A percentile compares a stretch with the other conserved stretches of the same genome.
Conservation (phyloP, 2,113 vertebrate genomes). For the Alethe castanea region DNA sequence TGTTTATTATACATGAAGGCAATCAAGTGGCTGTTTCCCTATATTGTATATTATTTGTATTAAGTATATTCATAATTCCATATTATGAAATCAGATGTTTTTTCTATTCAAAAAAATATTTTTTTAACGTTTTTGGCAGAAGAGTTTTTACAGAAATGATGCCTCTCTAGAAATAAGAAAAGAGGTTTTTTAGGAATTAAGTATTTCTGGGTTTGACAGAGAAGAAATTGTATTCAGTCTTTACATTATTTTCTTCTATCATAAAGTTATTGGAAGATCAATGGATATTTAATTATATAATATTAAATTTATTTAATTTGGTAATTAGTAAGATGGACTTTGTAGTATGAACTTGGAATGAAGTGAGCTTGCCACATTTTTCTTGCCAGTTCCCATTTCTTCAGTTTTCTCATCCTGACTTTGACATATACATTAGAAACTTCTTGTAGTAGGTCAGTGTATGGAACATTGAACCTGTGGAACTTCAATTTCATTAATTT, state of each 20-base stretch:
- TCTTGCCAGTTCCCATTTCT: background rate
- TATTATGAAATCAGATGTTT: background rate
- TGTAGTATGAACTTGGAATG: background rate
- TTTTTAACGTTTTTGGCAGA: background rate
- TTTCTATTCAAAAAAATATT: background rate
- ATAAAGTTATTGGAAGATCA: background rate
- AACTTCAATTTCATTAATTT: background rate
- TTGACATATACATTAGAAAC: background rate
- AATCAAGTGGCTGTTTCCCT: background rate
- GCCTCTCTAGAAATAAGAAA: background rate
- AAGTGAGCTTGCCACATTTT: background rate
- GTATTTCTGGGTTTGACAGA: background rate
- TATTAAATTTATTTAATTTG: background rate
- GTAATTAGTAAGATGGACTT: background rate
- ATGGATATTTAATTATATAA: background rate
- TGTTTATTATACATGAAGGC: background rate
- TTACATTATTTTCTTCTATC: background rate
- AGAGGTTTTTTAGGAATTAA: rapidly evolving
- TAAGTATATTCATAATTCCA: background rate
- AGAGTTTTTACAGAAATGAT: background rate
- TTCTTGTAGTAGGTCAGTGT: background rate
- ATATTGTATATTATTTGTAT: background rate
- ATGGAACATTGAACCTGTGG: background rate
- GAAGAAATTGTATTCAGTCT: background rate
- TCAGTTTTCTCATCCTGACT: background rate